These are phyloP conservation scores for Paedocypris micromegethes DNA, from an alignment of 2,797 vertebrate species.

Conservation along the genomic window DNA sequence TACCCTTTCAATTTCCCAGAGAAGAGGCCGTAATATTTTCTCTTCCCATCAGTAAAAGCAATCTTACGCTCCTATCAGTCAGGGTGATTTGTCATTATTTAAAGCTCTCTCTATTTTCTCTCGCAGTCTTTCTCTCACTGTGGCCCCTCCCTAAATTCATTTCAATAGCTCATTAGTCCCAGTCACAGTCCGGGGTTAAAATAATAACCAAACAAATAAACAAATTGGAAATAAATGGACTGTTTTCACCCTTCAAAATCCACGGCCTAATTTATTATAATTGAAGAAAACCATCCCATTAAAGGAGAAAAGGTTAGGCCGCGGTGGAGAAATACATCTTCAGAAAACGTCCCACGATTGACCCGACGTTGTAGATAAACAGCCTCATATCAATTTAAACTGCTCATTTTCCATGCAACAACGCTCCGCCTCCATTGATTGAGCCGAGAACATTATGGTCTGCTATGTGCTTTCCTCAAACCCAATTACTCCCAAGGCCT, in stretches of 20 bases:
- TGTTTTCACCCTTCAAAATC: slow-evolving; percentile 36
- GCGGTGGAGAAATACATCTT: slow-evolving; percentile 8
- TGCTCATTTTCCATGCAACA: slow-evolving; percentile 8
- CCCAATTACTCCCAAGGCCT: slow-evolving; percentile 39
- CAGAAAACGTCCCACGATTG: slow-evolving; percentile 38
- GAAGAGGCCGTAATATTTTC: slow-evolving; percentile 50
- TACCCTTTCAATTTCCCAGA: slow-evolving; percentile 51
- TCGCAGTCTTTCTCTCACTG: slow-evolving; percentile 30
- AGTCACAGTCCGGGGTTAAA: slow-evolving; percentile 48
- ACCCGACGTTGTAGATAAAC: slow-evolving; percentile 50
- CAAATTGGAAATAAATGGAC: slow-evolving; percentile 44
- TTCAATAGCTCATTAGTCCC: slow-evolving; percentile 53
- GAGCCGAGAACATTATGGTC: neutral
- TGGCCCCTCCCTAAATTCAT: slow-evolving; percentile 44
- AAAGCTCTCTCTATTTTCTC: slow-evolving; percentile 36
- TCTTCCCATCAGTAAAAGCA: slow-evolving; percentile 53
- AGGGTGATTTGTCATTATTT: slow-evolving; percentile 52
- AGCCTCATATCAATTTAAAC: slow-evolving; percentile 35
- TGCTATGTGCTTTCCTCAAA: slow-evolving; percentile 34
- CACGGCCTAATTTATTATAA: slow-evolving; percentile 50
- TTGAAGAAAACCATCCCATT: slow-evolving; percentile 49
- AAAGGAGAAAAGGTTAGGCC: slow-evolving; percentile 33
- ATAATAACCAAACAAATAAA: slow-evolving; percentile 51
- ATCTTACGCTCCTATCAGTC: slow-evolving; percentile 52
- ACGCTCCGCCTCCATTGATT: neutral